These are phyloP conservation scores for Gastrophysa polygoni DNA, from an alignment of 2,888 invertebrate species.

Conservation along the genomic window DNA sequence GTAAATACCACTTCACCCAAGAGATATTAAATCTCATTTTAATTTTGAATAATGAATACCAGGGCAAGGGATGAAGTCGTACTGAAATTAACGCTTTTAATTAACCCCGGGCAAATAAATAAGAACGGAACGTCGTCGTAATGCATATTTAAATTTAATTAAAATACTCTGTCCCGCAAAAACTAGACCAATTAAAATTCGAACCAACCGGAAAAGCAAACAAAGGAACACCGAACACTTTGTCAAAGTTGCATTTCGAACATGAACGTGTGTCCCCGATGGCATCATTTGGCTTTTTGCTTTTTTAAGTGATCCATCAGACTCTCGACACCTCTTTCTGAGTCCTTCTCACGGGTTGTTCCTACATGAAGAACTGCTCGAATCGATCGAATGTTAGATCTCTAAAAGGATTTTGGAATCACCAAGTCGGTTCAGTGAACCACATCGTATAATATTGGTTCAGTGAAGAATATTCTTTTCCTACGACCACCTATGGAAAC, in stretches of 20 bases:
- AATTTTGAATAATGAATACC: conserved; percentile 28
- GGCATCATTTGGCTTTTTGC: background rate
- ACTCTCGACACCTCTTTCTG: background rate
- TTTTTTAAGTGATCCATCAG: background rate
- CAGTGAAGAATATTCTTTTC: too few species aligned
- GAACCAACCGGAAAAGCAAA: conserved; percentile 23
- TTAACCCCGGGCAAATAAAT: conserved; percentile 31
- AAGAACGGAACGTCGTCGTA: conserved; percentile 28
- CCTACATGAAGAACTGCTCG: too few species aligned
- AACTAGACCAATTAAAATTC: conserved; percentile 23
- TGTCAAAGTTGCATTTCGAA: conserved; percentile 8
- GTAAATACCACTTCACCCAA: conserved; percentile 16
- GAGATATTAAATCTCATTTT: conserved; percentile 28
- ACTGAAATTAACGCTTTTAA: conserved; percentile 30
- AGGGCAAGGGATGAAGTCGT: conserved; percentile 25
- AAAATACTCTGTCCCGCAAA: conserved; percentile 27
- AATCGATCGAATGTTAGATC: too few species aligned
- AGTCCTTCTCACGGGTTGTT: too few species aligned
- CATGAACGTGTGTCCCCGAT: background rate
- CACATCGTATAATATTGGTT: too few species aligned
- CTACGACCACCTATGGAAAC: too few species aligned
- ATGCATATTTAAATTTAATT: conserved; percentile 32
- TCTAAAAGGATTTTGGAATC: too few species aligned
- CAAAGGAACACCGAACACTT: conserved; percentile 17
- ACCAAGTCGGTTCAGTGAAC: too few species aligned